Evolutionary conservation across 2,113 vertebrate genomes (phyloP).

Genomic region (Orthochromis indermauri): DNA sequence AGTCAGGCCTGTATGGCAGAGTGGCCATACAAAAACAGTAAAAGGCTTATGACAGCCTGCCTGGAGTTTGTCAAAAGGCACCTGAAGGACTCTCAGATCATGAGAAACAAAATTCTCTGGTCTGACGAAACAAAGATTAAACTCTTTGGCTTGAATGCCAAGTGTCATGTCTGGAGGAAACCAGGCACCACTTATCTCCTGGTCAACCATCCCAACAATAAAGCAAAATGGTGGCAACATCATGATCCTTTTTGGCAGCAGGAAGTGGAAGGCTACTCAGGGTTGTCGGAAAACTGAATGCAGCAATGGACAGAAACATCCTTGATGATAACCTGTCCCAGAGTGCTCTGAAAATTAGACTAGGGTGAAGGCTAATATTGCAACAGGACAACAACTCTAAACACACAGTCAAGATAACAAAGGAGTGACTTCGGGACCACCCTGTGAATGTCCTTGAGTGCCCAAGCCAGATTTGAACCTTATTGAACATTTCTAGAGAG

Average conservation of each 20-base stretch:
- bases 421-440: neutral
- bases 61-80: neutral
- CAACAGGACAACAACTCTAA: neutral
- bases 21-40: neutral
- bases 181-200: neutral
- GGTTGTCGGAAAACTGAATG: neutral
- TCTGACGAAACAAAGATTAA: neutral
- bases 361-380: neutral
- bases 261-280: neutral
- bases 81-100: neutral
- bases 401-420: neutral
- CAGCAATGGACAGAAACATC: neutral
- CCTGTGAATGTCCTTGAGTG: neutral
- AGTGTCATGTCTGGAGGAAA: neutral
- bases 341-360: neutral
- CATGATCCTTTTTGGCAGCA: neutral
- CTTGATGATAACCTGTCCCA: neutral
- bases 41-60: neutral
- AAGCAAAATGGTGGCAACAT: neutral
- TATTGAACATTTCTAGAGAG: neutral
- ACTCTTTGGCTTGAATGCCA: neutral
- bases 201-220: neutral
- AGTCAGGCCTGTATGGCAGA: neutral
- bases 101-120: neutral
- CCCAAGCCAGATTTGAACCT: fast-evolving